Percentiles rank a stretch among this genome's conserved stretches.
These are phyloP conservation scores for Zaprionus vittiger DNA, from an alignment of 1,140 invertebrate species.

Conservation along the genomic window DNA sequence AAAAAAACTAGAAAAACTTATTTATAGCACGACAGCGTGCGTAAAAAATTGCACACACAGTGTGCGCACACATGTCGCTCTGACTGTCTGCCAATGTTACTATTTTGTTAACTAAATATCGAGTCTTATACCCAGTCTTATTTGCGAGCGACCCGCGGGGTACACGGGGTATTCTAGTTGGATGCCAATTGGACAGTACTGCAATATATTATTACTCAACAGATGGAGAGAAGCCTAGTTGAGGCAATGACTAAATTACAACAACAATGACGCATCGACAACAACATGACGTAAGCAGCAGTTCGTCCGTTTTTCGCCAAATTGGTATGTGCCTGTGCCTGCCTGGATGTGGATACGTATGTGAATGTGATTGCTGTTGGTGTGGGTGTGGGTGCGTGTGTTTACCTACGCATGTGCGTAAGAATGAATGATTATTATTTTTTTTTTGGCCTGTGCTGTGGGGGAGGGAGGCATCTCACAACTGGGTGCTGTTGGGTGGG, in stretches of 20 bases:
- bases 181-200: background rate
- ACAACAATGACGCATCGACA: constrained; percentile 8
- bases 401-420: constrained; percentile 8
- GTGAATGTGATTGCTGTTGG: background rate
- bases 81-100: background rate
- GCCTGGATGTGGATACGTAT: background rate
- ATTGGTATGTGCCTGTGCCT: background rate
- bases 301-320: background rate
- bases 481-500: background rate
- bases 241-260: constrained; percentile 9
- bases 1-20: background rate
- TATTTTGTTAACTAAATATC: constrained; percentile 4
- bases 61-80: background rate
- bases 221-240: constrained; percentile 3
- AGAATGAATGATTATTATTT: background rate
- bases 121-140: background rate
- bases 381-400: background rate
- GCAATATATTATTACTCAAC: background rate
- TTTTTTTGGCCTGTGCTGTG: background rate
- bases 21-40: constrained; percentile 7
- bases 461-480: background rate
- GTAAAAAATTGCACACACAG: background rate
- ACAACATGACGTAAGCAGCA: constrained; percentile 6
- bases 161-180: background rate
- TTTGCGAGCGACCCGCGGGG: background rate